These are phyloP conservation scores for Trinorchestia longiramus DNA, from an alignment of 1,140 invertebrate genomes.

Conservation along the genomic window DNA sequence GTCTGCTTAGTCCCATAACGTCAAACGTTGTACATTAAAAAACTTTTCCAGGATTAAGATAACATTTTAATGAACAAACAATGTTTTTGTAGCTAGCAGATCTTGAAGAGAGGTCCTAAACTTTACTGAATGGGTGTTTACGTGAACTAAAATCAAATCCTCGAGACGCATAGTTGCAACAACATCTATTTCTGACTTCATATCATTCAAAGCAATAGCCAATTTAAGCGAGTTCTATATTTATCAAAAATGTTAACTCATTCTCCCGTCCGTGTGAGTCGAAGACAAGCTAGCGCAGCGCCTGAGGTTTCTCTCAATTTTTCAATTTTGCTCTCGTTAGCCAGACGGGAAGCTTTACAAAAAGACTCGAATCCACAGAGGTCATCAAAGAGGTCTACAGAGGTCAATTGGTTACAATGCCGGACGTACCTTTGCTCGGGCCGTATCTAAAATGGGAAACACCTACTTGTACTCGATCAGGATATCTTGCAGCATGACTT, in stretches of 20 bases:
- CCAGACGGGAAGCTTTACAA: background rate
- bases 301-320: background rate
- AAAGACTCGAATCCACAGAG: background rate
- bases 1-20: background rate
- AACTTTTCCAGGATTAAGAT: background rate
- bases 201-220: background rate
- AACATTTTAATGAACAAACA: background rate
- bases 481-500: conserved; percentile 25
- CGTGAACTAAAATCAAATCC: background rate
- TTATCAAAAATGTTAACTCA: background rate
- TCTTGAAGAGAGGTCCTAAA: background rate
- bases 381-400: conserved; percentile 14
- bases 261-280: background rate
- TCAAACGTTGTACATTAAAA: background rate
- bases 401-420: conserved; percentile 51
- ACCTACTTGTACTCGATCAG: conserved; percentile 11
- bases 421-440: conserved; percentile 24
- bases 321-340: conserved; percentile 22
- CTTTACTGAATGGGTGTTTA: background rate
- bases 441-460: conserved; percentile 40
- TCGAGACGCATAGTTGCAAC: background rate
- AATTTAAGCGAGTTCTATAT: background rate
- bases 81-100: background rate
- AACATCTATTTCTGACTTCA: background rate
- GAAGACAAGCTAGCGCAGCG: background rate